Evolutionary conservation across 2,113 vertebrate genomes (phyloP).

Genomic region (Gopherus flavomarginatus): DNA sequence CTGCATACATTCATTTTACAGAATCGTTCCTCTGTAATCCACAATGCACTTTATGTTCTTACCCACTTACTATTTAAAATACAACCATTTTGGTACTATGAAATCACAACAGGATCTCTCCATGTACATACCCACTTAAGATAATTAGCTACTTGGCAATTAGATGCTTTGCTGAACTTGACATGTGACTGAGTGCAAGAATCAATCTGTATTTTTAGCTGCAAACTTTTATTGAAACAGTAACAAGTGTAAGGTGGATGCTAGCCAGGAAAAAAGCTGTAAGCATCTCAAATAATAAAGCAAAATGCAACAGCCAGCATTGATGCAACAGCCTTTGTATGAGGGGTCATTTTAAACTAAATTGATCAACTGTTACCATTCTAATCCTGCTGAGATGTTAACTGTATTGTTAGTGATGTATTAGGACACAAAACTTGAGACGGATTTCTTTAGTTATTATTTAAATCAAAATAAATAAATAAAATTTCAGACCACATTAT

Average conservation of each 20-base stretch:
- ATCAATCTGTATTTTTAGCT: slow-evolving; percentile 7
- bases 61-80: not conserved
- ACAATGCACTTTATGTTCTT: not conserved
- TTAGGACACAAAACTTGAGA: not conserved
- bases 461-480: not conserved
- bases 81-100: not conserved
- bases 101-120: not conserved
- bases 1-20: not conserved
- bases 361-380: not conserved
- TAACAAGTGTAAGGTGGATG: slow-evolving; percentile 5
- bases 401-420: not conserved
- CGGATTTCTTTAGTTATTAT: not conserved
- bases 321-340: not conserved
- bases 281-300: slow-evolving; percentile 28
- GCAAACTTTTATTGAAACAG: slow-evolving; percentile 23
- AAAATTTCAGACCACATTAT: not conserved
- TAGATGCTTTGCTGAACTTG: not conserved
- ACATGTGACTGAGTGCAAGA: not conserved
- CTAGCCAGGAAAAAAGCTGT: not conserved
- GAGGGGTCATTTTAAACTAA: not conserved
- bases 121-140: not conserved
- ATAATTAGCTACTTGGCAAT: not conserved
- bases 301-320: not conserved
- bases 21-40: not conserved
- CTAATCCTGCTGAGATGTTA: not conserved